These are phyloP conservation scores for Terrapene triunguis DNA, from an alignment of 2,113 vertebrate genomes.

Conservation along the genomic window DNA sequence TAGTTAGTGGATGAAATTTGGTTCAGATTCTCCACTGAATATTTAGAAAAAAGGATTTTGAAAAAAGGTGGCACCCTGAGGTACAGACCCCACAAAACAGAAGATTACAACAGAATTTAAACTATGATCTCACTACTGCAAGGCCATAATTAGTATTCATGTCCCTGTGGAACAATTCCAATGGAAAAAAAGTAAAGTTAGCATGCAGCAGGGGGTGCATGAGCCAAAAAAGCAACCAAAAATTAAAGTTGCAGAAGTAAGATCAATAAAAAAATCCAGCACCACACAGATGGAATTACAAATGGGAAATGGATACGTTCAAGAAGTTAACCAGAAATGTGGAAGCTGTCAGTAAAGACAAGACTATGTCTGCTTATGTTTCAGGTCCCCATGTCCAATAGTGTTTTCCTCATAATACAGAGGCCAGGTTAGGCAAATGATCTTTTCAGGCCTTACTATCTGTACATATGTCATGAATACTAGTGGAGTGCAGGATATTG, in stretches of 20 bases:
- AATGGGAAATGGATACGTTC: neutral
- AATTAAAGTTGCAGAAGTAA: neutral
- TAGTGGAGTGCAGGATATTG: neutral
- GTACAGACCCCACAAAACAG: too few relatives aligned
- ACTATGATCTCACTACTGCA: too few relatives aligned
- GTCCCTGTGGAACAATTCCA: neutral
- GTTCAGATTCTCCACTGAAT: too few relatives aligned
- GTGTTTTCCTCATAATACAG: neutral
- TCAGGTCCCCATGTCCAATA: neutral
- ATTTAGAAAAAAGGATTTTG: too few relatives aligned
- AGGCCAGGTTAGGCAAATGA: neutral
- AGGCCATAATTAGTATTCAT: neutral
- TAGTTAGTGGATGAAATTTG: too few relatives aligned
- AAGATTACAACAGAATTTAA: too few relatives aligned
- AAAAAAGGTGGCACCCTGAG: too few relatives aligned
- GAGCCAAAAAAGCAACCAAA: neutral
- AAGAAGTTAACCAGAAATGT: neutral
- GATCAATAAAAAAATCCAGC: too few relatives aligned
- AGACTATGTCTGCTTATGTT: neutral
- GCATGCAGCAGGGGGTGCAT: neutral
- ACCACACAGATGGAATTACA: neutral
- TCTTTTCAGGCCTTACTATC: neutral
- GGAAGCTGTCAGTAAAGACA: neutral
- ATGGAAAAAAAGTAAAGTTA: neutral
- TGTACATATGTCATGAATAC: neutral